Base-by-base conservation (phyloP, 2,797 vertebrate species). In the Todus mexicanus region DNA sequence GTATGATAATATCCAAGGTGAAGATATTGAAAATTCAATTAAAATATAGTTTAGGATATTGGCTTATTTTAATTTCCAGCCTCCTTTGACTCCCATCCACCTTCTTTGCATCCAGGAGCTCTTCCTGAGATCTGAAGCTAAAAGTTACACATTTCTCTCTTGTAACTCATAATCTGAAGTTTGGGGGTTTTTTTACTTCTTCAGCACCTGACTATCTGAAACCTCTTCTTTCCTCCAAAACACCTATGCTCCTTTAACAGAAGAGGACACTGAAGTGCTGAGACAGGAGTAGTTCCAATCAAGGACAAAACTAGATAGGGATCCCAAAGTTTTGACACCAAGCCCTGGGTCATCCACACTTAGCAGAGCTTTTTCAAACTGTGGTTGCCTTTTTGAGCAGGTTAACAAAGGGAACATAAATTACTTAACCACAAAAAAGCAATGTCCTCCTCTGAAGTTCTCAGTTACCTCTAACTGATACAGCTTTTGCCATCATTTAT, bases 1-100 rank as follows among this genome's bases (percentile, higher is more conserved):
- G 45, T 92, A 92, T 91, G 84, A 92, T 96, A 94, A 92, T 87
- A 93, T 96, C 76, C 76, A 84, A 95, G 83, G 92, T 78, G 71
- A 96, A 86, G 78, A 93, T 95, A 96, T 50, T 95, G 95, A 96
- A 96, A 96, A 96, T 92, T 84, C 92, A 90, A 96, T 97, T 97
- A 96, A 89, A 93, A 89, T 87, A 89, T 59, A 95, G 91, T 96
- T 96, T 94, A 77, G 77, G 53, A 87, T 93, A 96, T 93, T 85
- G 76, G 37, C 42, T 92, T 94, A 82, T 89, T 94, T 95, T 96
- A 93, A 96, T 93, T 95, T 95, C 40, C 65, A 92, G 50, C 17
- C 87, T 86, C 51, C 68, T 73, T 75, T 90, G 45, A 47, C n/a
- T 68, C 79, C 26, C 51, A 63, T 53, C 22, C 27, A 74, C 65